Evolutionary conservation across 2,113 vertebrate genomes (phyloP).

Genomic region (Python bivittatus): DNA sequence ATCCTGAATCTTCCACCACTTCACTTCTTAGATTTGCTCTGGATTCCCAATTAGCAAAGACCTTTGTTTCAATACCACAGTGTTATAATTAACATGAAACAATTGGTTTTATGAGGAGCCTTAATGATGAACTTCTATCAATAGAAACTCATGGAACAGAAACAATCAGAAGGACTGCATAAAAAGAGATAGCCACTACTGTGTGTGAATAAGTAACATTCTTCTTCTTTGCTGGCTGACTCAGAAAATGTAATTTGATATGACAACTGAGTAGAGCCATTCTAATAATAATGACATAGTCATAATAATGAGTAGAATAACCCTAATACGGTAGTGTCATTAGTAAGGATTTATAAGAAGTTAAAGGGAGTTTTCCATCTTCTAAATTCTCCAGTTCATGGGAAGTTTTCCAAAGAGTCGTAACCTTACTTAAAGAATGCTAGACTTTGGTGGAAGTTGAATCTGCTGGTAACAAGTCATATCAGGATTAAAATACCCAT

Average conservation of each 20-base stretch:
- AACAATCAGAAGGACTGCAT: neutral
- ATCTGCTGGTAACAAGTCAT: neutral
- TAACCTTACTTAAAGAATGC: neutral
- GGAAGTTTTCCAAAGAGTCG: neutral
- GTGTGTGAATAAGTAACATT: neutral
- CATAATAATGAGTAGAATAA: neutral
- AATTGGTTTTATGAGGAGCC: neutral
- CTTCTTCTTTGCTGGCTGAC: neutral
- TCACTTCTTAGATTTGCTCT: neutral
- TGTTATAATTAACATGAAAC: conserved; percentile 8
- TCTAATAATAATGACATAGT: neutral
- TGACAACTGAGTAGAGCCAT: neutral
- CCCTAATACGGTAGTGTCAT: conserved; percentile 5
- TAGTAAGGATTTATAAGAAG: neutral
- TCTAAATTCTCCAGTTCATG: neutral
- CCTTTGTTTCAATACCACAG: neutral
- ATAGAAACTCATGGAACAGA: conserved; percentile 6
- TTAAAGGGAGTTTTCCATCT: neutral
- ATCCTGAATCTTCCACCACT: neutral
- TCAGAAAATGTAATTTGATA: neutral
- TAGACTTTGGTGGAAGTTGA: neutral
- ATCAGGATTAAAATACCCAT: neutral
- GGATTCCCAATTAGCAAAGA: neutral
- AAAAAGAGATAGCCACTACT: neutral
- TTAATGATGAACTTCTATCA: conserved; percentile 13